Evolutionary conservation across 2,888 invertebrate species (phyloP).

Genomic region (Unio pictorum): DNA sequence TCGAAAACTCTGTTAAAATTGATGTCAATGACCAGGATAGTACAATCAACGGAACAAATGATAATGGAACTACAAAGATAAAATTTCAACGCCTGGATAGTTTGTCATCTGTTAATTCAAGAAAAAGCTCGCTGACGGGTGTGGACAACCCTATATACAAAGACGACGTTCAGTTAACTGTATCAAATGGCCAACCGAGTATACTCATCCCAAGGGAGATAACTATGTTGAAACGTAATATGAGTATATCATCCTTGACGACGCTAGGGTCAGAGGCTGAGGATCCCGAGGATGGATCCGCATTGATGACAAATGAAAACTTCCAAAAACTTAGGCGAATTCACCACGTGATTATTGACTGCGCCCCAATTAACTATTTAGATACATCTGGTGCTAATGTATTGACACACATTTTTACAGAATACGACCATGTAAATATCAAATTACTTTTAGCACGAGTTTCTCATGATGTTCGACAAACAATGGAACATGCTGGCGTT

Average conservation of each 20-base stretch:
- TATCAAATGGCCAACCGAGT: not conserved
- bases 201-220: slow-evolving; percentile 27
- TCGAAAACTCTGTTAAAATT: slow-evolving; percentile 4
- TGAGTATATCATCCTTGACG: slow-evolving; percentile 30
- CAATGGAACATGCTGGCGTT: slow-evolving; percentile 55
- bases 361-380: slow-evolving; percentile 57
- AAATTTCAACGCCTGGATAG: slow-evolving; percentile 20
- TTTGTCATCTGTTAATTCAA: slow-evolving; percentile 17
- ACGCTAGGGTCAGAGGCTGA: slow-evolving; percentile 21
- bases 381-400: slow-evolving; percentile 64
- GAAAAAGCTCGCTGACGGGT: slow-evolving; percentile 14
- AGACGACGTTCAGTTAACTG: slow-evolving; percentile 22
- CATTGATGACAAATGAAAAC: slow-evolving; percentile 51
- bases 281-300: slow-evolving; percentile 55
- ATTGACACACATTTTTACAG: slow-evolving; percentile 55
- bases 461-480: slow-evolving; percentile 46
- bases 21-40: not conserved
- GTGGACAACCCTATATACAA: slow-evolving; percentile 39
- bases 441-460: slow-evolving; percentile 55
- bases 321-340: slow-evolving; percentile 52
- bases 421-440: slow-evolving; percentile 61
- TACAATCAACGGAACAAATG: not conserved
- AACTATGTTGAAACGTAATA: slow-evolving; percentile 20
- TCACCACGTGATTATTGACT: slow-evolving; percentile 61
- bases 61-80: slow-evolving; percentile 4